Percentiles rank a stretch among this genome's conserved stretches.
Evolutionary conservation across 2,888 invertebrate genomes (phyloP).

Genomic region (Acrobasis consociella): DNA sequence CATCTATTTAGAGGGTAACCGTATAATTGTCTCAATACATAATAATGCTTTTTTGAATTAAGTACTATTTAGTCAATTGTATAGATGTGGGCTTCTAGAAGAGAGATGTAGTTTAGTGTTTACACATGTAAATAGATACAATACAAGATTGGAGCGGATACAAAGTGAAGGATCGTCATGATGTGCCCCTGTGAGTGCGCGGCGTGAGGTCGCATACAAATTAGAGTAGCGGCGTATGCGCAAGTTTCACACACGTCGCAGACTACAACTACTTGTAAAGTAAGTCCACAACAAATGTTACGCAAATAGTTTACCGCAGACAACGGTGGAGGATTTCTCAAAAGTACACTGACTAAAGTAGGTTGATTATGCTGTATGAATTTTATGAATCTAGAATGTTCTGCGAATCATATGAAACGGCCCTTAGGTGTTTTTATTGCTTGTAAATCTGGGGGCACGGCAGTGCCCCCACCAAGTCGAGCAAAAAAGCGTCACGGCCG

Average conservation of each 20-base stretch:
- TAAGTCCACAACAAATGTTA: constrained; percentile 23
- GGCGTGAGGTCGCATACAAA: constrained; percentile 67
- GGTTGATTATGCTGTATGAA: not conserved
- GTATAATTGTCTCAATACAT: not conserved
- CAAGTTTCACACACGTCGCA: constrained; percentile 29
- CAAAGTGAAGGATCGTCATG: constrained; percentile 39
- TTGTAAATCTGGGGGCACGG: no score
- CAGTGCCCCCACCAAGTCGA: no score
- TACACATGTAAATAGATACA: constrained; percentile 35
- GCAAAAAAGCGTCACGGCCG: no score
- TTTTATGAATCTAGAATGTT: no score
- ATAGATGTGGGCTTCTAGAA: not conserved
- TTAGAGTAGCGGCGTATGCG: constrained; percentile 46
- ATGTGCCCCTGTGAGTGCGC: constrained; percentile 41
- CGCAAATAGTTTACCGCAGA: constrained; percentile 24
- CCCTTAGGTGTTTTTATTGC: no score
- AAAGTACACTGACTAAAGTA: not conserved
- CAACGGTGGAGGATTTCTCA: not conserved
- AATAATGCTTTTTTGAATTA: not conserved
- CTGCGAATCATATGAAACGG: no score
- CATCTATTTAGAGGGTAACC: not conserved
- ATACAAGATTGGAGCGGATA: constrained; percentile 24
- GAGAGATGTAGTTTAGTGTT: constrained; percentile 3
- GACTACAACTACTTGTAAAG: constrained; percentile 11
- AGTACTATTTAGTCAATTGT: constrained; percentile 11